Conservation (phyloP, 2,888 invertebrate species). For the Drosophila heteroneura region DNA sequence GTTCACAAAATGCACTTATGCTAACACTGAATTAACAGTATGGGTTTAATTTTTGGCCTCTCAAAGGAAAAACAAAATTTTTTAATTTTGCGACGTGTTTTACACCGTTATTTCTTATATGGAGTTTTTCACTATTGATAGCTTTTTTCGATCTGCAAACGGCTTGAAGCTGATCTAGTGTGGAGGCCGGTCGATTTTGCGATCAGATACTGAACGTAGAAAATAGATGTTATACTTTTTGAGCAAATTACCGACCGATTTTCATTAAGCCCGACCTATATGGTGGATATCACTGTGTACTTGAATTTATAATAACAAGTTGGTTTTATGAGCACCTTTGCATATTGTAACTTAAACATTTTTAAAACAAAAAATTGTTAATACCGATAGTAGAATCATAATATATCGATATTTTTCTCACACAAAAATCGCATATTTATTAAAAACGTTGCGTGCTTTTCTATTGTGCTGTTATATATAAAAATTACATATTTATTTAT, state of each 20-base stretch:
- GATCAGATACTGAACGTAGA: not conserved
- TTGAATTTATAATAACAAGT: not conserved
- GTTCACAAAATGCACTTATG: not conserved
- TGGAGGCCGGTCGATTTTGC: not conserved
- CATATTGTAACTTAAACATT: not conserved
- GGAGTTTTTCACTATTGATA: not conserved
- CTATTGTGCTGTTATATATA: not conserved
- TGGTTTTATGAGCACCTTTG: not conserved
- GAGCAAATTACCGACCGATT: not conserved
- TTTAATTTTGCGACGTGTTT: not conserved
- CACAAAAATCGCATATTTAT: not conserved
- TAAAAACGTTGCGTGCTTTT: not conserved
- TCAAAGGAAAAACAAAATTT: not conserved
- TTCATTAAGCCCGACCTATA: not conserved
- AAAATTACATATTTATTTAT: not conserved
- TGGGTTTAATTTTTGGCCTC: not conserved
- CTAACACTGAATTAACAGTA: too few relatives aligned
- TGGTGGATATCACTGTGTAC: not conserved
- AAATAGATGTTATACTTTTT: not conserved
- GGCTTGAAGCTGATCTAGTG: not conserved
- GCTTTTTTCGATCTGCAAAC: not conserved
- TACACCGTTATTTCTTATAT: not conserved
- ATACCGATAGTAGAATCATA: not conserved
- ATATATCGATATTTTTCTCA: not conserved
- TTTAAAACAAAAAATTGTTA: not conserved